These are phyloP conservation scores for Alectura lathami DNA, from an alignment of 2,113 vertebrate species.

Conservation along the genomic window DNA sequence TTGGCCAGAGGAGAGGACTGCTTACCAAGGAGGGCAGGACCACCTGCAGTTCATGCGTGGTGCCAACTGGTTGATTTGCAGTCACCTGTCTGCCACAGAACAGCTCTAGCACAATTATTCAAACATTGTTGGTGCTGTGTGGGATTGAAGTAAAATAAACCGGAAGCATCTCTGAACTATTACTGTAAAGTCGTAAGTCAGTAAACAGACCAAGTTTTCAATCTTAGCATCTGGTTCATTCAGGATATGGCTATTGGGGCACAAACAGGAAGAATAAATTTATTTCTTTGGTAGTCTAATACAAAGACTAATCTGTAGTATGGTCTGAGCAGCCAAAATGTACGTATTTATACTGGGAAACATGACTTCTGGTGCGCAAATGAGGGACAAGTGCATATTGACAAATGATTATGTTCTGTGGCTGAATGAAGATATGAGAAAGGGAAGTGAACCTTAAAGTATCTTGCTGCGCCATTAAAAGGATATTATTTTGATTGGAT, in stretches of 20 bases:
- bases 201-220: neutral
- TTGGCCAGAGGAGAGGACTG: neutral
- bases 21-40: neutral
- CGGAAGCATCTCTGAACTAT: neutral
- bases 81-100: neutral
- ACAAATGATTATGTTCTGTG: neutral
- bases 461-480: neutral
- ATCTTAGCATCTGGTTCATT: neutral
- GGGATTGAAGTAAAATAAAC: neutral
- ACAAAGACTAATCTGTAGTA: neutral
- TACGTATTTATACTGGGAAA: neutral
- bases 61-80: neutral
- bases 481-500: neutral
- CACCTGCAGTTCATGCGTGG: neutral
- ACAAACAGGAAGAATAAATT: neutral
- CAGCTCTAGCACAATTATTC: neutral
- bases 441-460: neutral
- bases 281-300: neutral
- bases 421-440: neutral
- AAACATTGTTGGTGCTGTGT: fast-evolving
- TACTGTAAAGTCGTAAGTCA: neutral
- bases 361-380: neutral
- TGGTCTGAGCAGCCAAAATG: neutral
- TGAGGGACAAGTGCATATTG: neutral
- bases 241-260: neutral